Evolutionary conservation across 2,113 vertebrate species (phyloP).

Genomic region (Ameiurus melas): DNA sequence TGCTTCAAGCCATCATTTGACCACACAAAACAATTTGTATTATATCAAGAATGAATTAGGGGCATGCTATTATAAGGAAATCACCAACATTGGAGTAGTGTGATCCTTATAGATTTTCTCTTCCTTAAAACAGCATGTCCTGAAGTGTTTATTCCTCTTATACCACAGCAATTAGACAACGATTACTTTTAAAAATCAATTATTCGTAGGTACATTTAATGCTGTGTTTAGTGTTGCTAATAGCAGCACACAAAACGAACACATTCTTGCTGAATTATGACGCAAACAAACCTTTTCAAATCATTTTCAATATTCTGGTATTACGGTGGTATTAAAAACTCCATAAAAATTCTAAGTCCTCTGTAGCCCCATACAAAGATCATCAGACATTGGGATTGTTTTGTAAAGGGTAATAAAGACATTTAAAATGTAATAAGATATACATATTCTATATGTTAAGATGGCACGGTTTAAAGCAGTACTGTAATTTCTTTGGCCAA

Average conservation of each 20-base stretch:
- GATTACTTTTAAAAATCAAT: neutral
- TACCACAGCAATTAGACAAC: neutral
- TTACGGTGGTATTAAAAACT: neutral
- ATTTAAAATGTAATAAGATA: neutral
- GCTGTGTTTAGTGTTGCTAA: neutral
- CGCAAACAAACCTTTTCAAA: neutral
- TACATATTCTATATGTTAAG: neutral
- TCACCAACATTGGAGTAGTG: neutral
- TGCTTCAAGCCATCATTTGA: neutral
- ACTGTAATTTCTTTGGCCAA: neutral
- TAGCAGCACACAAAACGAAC: neutral
- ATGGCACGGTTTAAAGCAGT: neutral
- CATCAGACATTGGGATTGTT: neutral
- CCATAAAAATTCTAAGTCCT: neutral
- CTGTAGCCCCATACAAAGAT: neutral
- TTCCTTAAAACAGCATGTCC: neutral
- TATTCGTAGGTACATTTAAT: neutral
- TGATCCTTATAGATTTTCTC: neutral
- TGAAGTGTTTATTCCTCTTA: neutral
- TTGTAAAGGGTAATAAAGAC: neutral
- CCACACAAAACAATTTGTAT: neutral
- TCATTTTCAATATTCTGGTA: neutral
- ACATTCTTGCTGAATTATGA: neutral
- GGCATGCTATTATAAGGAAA: neutral
- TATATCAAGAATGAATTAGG: neutral